Evolutionary conservation across 2,888 invertebrate species (phyloP), one percentile per base, ranked within the genome.

Genomic region (Lagria hirta): DNA sequence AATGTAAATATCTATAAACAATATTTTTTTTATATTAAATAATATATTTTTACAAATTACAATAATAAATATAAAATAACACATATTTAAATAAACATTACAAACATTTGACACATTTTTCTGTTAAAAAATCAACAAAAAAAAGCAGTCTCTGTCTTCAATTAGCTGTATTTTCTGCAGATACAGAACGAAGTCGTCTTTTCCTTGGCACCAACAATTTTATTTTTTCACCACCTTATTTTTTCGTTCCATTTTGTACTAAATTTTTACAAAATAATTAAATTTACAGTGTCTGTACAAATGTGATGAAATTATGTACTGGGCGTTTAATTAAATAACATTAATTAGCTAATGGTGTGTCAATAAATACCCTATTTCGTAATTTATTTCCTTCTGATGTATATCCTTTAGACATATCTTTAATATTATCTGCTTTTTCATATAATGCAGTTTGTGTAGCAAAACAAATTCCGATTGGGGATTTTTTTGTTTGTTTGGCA

Each of bases 281-380:
- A n/a, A n/a, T n/a, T n/a, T n/a, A n/a, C n/a, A n/a, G n/a, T n/a
- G n/a, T 37, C 15, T 16, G 20, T 38, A 30, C 29, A 29, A 30
- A 24, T 38, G 38, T 38, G 38, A 38, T 38, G 38, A 37, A 27
- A 35, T 36, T 18, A 37, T n/a, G n/a, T n/a, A 8, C 15, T 27
- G 28, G 28, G n/a, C n/a, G n/a, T n/a, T n/a, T n/a, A n/a, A n/a
- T 18, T 6, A 18, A 37, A 24, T 15, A 6, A 23, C 13, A 34
- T 13, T 10, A 23, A 23, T 18, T 14, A 34, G 44, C 32, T 27
- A 43, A 17, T n/a, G 36, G 57, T 40, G 46, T 72, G 47, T 74
- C 72, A 43, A 76, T 73, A 53, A 73, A 76, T 8, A 73, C 76
- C 12, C 77, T 66, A 45, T 76, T 77, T 50, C 76, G 69, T 7